phyloP scores from a whole-genome alignment of 2,797 vertebrate species.

The Psittacula derbiana region DNA sequence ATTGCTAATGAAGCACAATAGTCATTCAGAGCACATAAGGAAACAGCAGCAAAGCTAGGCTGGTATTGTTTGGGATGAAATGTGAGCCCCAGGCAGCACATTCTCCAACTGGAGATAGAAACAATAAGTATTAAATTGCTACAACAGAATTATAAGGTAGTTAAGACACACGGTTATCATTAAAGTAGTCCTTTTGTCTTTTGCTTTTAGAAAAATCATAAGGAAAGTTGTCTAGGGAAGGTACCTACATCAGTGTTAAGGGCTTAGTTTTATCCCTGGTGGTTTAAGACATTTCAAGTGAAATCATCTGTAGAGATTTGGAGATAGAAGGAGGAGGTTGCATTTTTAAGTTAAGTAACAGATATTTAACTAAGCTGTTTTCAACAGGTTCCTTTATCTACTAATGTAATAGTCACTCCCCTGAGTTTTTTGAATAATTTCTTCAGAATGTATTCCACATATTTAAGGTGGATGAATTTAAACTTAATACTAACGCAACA shows the following conservation, averaged over 20 bases:
- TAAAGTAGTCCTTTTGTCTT: not conserved
- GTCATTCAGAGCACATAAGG: not conserved
- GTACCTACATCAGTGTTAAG: not conserved
- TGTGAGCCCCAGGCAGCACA: not conserved
- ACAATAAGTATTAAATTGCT: not conserved
- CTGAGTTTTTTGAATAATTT: not conserved
- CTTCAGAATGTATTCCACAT: not conserved
- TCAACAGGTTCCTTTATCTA: not conserved
- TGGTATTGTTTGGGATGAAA: not conserved
- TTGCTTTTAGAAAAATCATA: not conserved
- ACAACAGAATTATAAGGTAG: not conserved
- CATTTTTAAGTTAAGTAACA: not conserved
- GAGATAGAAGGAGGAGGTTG: not conserved
- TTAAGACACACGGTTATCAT: not conserved
- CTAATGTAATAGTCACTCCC: not conserved
- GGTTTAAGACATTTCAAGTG: not conserved
- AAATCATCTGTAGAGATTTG: not conserved
- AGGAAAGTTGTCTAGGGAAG: not conserved
- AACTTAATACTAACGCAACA: not conserved
- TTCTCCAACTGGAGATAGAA: conserved; percentile 8
- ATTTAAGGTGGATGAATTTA: not conserved
- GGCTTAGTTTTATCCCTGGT: not conserved
- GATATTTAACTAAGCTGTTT: not conserved
- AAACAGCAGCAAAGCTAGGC: not conserved
- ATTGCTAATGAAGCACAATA: not conserved